Base-by-base conservation (phyloP, 1,140 invertebrate species). In the Musca domestica region DNA sequence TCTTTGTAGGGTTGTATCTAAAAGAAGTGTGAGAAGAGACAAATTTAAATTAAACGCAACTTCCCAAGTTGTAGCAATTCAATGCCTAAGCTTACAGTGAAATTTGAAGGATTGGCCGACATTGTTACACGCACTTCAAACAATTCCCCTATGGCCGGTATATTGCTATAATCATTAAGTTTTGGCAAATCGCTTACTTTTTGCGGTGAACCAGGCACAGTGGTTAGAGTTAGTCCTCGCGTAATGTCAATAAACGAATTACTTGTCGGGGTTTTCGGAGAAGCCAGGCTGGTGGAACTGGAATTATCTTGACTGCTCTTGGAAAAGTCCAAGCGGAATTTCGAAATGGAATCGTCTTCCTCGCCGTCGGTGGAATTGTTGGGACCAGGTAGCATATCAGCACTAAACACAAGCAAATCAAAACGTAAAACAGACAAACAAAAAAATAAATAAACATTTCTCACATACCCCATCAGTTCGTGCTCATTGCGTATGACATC, bases 1-100 rank as follows among this genome's bases (percentile, higher is more conserved):
- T 70, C 73, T 63, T 79, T 76, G 65, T 81, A 81, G 6, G 78
- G 78, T 73, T 81, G 78, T 6, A 81, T 72, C 78, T 81, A 63
- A 2, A 46, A 58, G 34, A 30, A 48, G n/a, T n/a, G n/a, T n/a
- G n/a, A n/a, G n/a, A n/a, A n/a, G n/a, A n/a, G n/a, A n/a, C n/a
- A n/a, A n/a, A n/a, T n/a, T n/a, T n/a, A n/a, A n/a, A n/a, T n/a
- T n/a, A n/a, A n/a, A n/a, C n/a, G n/a, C 46, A 52, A 7, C 64
- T 12, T 65, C 2, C 2, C 3, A 10, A 17, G 15, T 19, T 0
- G 22, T 22, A 30, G 2, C 10, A 56, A 15, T 23, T 27, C 1
- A 17, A 30, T 3, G 3, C 2, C 15, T 15, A 0, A 34, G 72
- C 74, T 67, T 66, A 81, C 78, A 48, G 73, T 73, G 74, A 81